Percentiles rank a stretch among this genome's conserved stretches.
These are phyloP conservation scores for Lerema accius DNA, from an alignment of 1,140 invertebrate genomes.

Conservation along the genomic window DNA sequence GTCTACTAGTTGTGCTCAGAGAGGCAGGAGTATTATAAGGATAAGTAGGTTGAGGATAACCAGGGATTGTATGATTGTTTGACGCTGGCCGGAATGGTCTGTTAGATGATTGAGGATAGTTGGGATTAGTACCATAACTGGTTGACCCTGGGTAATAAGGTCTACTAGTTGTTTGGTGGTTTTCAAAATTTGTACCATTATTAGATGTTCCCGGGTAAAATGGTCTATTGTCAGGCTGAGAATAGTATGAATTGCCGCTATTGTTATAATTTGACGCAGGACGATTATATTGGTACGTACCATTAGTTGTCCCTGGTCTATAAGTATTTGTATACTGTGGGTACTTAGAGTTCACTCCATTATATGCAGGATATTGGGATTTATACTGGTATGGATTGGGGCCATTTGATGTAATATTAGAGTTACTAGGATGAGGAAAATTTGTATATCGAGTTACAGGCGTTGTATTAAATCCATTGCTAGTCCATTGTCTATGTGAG, in stretches of 20 bases:
- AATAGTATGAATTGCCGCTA: not conserved
- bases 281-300: not conserved
- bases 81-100: constrained; percentile 8
- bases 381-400: not conserved
- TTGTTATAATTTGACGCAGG: not conserved
- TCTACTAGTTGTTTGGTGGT: not conserved
- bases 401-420: constrained; percentile 1
- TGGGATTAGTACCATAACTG: not conserved
- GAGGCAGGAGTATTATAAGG: too few species aligned
- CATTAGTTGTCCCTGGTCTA: not conserved
- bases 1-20: too few species aligned
- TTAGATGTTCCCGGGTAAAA: constrained; percentile 9
- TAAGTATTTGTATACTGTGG: not conserved
- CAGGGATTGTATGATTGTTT: not conserved
- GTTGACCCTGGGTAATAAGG: constrained; percentile 2
- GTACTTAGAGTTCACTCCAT: not conserved
- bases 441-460: not conserved
- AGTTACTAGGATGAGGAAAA: not conserved
- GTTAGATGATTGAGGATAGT: not conserved
- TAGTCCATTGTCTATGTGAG: not conserved
- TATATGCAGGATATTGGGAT: not conserved
- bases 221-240: constrained; percentile 1
- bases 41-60: constrained; percentile 4
- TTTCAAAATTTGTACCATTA: not conserved
- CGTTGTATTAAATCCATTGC: not conserved